phyloP scores from a whole-genome alignment of 2,113 vertebrate species.

The Phrynosoma blainvillii region DNA sequence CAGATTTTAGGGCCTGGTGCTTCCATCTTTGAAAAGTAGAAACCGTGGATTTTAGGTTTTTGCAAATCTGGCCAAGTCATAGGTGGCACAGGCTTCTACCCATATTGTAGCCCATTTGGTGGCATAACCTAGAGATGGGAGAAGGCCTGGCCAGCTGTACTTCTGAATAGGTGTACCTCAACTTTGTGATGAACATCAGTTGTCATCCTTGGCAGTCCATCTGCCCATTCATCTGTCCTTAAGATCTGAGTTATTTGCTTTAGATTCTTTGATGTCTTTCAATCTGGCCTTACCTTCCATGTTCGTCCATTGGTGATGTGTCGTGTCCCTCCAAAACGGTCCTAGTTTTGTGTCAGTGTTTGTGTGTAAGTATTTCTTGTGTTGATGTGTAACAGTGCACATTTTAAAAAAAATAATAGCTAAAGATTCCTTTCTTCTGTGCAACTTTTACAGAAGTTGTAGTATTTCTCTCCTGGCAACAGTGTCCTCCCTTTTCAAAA shows the following conservation, averaged over 20 bases:
- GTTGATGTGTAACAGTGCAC: not conserved
- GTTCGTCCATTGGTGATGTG: conserved; percentile 2
- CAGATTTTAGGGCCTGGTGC: not conserved
- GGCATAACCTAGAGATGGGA: too few species aligned
- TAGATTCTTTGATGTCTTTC: conserved; percentile 35
- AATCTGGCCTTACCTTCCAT: not conserved
- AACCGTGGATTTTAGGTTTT: too few species aligned
- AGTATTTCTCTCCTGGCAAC: too few species aligned
- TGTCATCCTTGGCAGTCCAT: conserved; percentile 48
- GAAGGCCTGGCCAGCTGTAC: not conserved
- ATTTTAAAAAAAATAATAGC: too few species aligned
- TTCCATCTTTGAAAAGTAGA: not conserved
- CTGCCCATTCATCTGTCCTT: conserved; percentile 56
- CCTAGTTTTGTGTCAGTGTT: not conserved
- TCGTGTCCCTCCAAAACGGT: not conserved
- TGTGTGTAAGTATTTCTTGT: not conserved
- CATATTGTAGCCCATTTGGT: too few species aligned
- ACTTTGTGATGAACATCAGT: conserved; percentile 36
- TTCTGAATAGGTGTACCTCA: conserved; percentile 37
- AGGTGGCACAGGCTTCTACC: too few species aligned
- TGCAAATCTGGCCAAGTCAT: too few species aligned
- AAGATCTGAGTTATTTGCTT: conserved; percentile 12
- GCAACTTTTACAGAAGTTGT: too few species aligned
- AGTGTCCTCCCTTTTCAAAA: too few species aligned
- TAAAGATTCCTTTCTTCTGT: too few species aligned